Conservation (phyloP, 1,140 invertebrate genomes). For the Brachionus rotundiformis region DNA sequence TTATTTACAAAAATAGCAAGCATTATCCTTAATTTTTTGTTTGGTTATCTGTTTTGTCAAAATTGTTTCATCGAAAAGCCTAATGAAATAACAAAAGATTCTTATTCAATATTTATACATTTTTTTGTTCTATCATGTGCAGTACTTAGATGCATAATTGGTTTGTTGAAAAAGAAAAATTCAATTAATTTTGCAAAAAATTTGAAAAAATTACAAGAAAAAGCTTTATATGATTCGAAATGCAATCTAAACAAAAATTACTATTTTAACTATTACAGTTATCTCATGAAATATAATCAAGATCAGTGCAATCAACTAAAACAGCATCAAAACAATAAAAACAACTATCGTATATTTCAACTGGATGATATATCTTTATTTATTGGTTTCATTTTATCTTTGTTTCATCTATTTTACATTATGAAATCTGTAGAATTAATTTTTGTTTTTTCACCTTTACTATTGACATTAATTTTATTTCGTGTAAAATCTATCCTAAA, state of each 20-base stretch:
- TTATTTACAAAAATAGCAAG: slow-evolving; percentile 37
- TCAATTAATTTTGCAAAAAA: not conserved
- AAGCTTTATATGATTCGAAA: not conserved
- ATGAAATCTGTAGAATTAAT: not conserved
- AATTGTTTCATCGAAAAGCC: slow-evolving; percentile 41
- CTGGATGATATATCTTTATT: slow-evolving; percentile 22
- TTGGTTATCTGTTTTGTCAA: slow-evolving; percentile 48
- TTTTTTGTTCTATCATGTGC: slow-evolving; percentile 15
- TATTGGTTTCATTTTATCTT: not conserved
- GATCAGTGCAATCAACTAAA: slow-evolving; percentile 34
- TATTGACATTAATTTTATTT: slow-evolving; percentile 7
- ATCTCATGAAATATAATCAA: slow-evolving; percentile 28
- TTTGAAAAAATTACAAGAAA: slow-evolving; percentile 36
- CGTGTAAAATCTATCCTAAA: not conserved
- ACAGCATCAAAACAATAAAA: slow-evolving; percentile 40
- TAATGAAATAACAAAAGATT: not conserved
- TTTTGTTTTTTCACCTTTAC: slow-evolving; percentile 13
- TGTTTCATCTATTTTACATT: slow-evolving; percentile 44
- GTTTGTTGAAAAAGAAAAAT: not conserved
- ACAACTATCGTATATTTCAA: slow-evolving; percentile 34
- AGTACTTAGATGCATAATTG: not conserved
- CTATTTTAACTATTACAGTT: slow-evolving; percentile 38
- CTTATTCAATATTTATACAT: not conserved
- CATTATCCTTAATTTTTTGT: slow-evolving; percentile 15
- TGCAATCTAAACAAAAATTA: slow-evolving; percentile 8